Evolutionary conservation across 2,797 vertebrate genomes (phyloP).

Genomic region (Myotis vivesi): DNA sequence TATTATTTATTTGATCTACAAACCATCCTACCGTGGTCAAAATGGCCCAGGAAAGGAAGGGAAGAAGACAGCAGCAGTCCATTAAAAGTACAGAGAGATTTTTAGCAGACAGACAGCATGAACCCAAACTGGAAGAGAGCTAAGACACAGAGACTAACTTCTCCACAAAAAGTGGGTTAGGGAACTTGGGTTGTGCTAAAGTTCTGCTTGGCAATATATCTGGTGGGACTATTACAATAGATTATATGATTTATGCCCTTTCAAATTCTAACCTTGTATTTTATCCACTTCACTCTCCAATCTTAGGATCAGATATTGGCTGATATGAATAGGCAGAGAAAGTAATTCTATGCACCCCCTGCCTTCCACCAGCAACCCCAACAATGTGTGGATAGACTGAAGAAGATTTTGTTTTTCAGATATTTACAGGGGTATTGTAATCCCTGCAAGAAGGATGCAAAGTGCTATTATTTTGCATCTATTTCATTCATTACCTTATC

Average conservation of each 20-base stretch:
- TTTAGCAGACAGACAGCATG: conserved; percentile 5
- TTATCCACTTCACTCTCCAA: conserved; percentile 2
- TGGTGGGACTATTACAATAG: background rate
- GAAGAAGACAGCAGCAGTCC: conserved; percentile 23
- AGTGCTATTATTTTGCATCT: background rate
- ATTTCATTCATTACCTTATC: background rate
- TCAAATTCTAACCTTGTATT: conserved; percentile 23
- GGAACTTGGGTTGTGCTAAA: background rate
- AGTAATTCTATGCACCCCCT: background rate
- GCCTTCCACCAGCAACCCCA: background rate
- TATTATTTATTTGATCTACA: conserved; percentile 56
- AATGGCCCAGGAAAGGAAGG: conserved; percentile 52
- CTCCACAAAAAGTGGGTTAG: background rate
- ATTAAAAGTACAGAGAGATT: conserved; percentile 26
- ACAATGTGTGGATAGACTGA: background rate
- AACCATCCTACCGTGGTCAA: conserved; percentile 24
- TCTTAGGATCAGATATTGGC: background rate
- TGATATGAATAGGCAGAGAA: background rate
- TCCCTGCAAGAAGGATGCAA: background rate
- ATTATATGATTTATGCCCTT: conserved; percentile 8
- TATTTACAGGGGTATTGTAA: background rate
- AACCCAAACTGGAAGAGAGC: background rate
- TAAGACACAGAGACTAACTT: background rate
- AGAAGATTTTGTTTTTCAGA: background rate
- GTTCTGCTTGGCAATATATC: background rate